Conservation (phyloP, 1,140 invertebrate genomes). For the Papilio xuthus region DNA sequence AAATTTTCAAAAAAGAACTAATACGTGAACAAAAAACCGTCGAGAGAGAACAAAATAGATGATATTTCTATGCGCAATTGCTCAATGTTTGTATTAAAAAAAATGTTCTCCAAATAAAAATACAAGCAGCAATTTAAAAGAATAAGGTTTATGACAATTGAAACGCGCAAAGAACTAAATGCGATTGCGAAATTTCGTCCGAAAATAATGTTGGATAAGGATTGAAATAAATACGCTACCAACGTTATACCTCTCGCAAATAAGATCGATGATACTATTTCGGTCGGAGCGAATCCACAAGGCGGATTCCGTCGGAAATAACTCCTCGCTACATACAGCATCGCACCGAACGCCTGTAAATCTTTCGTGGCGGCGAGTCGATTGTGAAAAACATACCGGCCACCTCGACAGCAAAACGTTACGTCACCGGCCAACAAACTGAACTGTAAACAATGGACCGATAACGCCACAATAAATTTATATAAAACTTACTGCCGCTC, state of each 20-base stretch:
- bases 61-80: neutral
- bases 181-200: constrained; percentile 25
- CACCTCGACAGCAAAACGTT: constrained; percentile 2
- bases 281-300: constrained; percentile 70
- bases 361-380: constrained; percentile 65
- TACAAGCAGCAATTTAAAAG: neutral
- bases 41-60: no score
- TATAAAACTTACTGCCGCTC: no score
- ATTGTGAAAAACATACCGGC: constrained; percentile 69
- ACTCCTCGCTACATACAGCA: constrained; percentile 62
- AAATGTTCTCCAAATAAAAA: neutral
- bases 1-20: no score
- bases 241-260: constrained; percentile 63
- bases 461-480: constrained; percentile 24
- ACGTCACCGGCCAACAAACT: constrained; percentile 30
- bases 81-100: neutral
- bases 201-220: constrained; percentile 40
- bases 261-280: constrained; percentile 78
- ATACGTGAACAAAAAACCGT: no score
- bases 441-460: constrained; percentile 29
- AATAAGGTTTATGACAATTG: constrained; percentile 19
- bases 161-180: constrained; percentile 30
- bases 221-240: constrained; percentile 60
- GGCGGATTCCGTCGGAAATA: constrained; percentile 77
- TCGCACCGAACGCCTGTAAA: constrained; percentile 60